Conservation (phyloP, 2,797 vertebrate genomes). For the Eleutherodactylus coqui region DNA sequence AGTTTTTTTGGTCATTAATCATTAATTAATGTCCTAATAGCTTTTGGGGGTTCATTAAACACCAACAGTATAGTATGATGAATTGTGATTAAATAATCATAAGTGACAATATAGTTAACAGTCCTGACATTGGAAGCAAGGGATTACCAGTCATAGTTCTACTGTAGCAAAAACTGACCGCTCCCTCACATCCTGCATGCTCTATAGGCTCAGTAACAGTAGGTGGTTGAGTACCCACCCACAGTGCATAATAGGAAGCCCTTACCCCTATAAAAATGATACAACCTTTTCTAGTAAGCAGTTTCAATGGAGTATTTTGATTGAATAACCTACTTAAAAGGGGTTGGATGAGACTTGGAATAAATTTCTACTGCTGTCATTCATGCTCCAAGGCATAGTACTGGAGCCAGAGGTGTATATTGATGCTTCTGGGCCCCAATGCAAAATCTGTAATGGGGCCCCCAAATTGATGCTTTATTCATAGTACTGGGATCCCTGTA, state of each 20-base stretch:
- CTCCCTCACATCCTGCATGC: neutral
- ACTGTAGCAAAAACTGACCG: neutral
- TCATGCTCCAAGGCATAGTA: too few species aligned
- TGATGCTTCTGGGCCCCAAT: too few species aligned
- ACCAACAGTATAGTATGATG: conserved; percentile 36
- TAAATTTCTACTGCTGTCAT: too few species aligned
- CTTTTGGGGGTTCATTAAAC: conserved; percentile 44
- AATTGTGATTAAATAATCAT: conserved; percentile 46
- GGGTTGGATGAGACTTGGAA: too few species aligned
- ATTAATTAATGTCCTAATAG: conserved; percentile 46
- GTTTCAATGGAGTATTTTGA: neutral
- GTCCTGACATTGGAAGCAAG: conserved; percentile 32
- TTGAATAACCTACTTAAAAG: too few species aligned
- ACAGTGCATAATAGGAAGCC: neutral
- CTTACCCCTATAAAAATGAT: neutral
- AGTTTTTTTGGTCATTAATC: conserved; percentile 38
- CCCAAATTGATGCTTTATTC: too few species aligned
- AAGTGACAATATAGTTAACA: conserved; percentile 30
- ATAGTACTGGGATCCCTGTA: too few species aligned
- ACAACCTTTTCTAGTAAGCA: neutral
- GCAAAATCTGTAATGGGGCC: too few species aligned
- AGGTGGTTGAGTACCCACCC: neutral
- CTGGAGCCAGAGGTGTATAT: too few species aligned
- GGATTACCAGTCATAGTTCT: conserved; percentile 16
- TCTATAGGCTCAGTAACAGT: neutral